These are phyloP conservation scores for Corythornis leucogaster DNA, from an alignment of 2,797 vertebrate species.

Conservation along the genomic window DNA sequence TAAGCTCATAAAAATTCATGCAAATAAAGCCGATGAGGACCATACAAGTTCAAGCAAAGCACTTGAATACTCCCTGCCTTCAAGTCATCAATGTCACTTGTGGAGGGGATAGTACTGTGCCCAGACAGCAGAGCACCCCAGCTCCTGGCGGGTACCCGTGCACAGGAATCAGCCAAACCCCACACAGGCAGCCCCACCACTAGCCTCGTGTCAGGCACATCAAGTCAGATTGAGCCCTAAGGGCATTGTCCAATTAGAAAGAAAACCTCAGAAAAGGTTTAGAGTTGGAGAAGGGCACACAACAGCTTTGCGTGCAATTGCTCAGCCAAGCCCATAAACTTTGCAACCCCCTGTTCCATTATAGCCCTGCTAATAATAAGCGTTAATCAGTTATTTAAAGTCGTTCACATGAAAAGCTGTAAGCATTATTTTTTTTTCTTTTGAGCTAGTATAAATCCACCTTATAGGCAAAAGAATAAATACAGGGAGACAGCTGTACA, in stretches of 20 bases:
- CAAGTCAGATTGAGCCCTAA: neutral
- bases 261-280: conserved; percentile 29
- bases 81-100: neutral
- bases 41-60: neutral
- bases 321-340: conserved; percentile 31
- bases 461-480: conserved; percentile 72
- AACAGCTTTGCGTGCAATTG: conserved; percentile 13
- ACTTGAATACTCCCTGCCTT: neutral
- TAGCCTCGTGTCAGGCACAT: neutral
- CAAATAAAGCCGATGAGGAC: neutral
- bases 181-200: neutral
- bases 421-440: neutral
- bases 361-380: neutral
- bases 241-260: conserved; percentile 30
- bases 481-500: conserved; percentile 71
- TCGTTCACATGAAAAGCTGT: conserved; percentile 40
- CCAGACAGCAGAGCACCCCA: neutral
- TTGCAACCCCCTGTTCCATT: neutral
- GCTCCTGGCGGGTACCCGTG: rapidly evolving
- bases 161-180: neutral
- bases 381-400: conserved; percentile 63
- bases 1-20: neutral
- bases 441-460: conserved; percentile 60
- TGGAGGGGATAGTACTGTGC: neutral
- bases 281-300: neutral